Base-by-base conservation (phyloP, 2,113 vertebrate species). In the Muntiacus reevesi region DNA sequence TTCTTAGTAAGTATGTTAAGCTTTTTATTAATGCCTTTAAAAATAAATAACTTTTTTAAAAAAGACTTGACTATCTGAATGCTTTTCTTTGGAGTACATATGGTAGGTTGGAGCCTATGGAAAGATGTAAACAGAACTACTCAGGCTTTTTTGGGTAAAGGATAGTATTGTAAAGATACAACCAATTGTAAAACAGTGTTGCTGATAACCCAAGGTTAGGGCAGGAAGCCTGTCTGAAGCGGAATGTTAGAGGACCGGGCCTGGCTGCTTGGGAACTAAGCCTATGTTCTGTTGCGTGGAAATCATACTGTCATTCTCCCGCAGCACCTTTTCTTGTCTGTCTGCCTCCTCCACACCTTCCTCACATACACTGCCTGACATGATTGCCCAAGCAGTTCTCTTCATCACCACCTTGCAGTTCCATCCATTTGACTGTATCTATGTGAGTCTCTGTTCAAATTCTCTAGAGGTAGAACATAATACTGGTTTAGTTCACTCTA, bases 11-110 rank as follows among this genome's bases (percentile, higher is more conserved):
- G 84, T 89, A 89, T 92, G 85, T 93, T 85, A 94, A 98, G 54
- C 64, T 96, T 97, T 93, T 82, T 97, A 97, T 95, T 97, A 60
- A 89, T 97, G 67, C 90, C 91, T 97, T 97, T 95, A 54, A 87
- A 95, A 97, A 92, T 95, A 98, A 97, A 97, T 89, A 36, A n/a
- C 74, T 62, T n/a, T 7, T 86, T 97, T 82, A 54, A 40, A 89
- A 88, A 89, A 71, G 43, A 50, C 12, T 54, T 87, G 54, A 84
- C 55, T 67, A 9, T 89, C 62, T 86, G 62, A 64, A n/a, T 94
- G 15, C 76, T 96, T 96, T 91, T 76, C 54, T 95, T 91, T 91
- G 64, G 45, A 78, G 40, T 86, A 12, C n/a, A 67, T 67, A 8
- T 40, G 64, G 59, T 74, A n/a, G 47, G 50, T 13, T 54, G 36